A percentile compares a stretch with the other conserved stretches of the same genome.
Evolutionary conservation across 2,888 invertebrate genomes (phyloP).

Genomic region (Lissocephala sabroskyi): DNA sequence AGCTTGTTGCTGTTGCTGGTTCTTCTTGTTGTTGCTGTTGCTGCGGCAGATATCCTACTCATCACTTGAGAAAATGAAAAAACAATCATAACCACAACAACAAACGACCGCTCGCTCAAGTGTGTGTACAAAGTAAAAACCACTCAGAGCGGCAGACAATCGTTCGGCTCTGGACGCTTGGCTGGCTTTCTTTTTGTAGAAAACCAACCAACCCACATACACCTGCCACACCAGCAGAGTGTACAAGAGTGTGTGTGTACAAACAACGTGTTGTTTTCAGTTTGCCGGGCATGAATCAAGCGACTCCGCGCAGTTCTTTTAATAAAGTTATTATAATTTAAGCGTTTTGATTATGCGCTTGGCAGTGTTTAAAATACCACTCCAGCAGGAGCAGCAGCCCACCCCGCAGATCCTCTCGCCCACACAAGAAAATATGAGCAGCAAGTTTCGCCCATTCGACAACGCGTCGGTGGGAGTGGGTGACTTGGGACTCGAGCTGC

Average conservation of each 20-base stretch:
- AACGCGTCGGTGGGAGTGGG: background rate
- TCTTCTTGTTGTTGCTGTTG: slow-evolving; percentile 14
- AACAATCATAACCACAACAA: slow-evolving; percentile 55
- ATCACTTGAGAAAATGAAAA: slow-evolving; percentile 63
- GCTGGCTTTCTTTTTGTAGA: slow-evolving; percentile 36
- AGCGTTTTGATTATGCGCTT: slow-evolving; percentile 69
- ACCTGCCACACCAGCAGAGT: slow-evolving; percentile 34
- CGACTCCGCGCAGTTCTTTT: slow-evolving; percentile 35
- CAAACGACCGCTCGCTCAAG: slow-evolving; percentile 27
- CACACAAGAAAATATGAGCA: too few species aligned
- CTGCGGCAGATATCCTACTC: slow-evolving; percentile 62
- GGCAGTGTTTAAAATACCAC: slow-evolving; percentile 60
- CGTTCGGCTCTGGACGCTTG: slow-evolving; percentile 1
- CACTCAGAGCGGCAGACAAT: slow-evolving; percentile 42
- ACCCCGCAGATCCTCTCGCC: background rate
- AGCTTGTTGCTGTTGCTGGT: slow-evolving; percentile 43
- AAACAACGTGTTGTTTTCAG: too few species aligned
- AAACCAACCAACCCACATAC: slow-evolving; percentile 32
- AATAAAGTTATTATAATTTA: slow-evolving; percentile 71
- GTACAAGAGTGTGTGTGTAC: slow-evolving; percentile 19
- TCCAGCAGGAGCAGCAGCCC: slow-evolving; percentile 9
- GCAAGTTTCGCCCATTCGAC: too few species aligned
- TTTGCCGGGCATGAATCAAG: too few species aligned
- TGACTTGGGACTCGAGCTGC: slow-evolving; percentile 18
- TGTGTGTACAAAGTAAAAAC: slow-evolving; percentile 52